These are phyloP conservation scores for Helicoverpa armigera DNA, from an alignment of 1,140 invertebrate genomes.

Conservation along the genomic window DNA sequence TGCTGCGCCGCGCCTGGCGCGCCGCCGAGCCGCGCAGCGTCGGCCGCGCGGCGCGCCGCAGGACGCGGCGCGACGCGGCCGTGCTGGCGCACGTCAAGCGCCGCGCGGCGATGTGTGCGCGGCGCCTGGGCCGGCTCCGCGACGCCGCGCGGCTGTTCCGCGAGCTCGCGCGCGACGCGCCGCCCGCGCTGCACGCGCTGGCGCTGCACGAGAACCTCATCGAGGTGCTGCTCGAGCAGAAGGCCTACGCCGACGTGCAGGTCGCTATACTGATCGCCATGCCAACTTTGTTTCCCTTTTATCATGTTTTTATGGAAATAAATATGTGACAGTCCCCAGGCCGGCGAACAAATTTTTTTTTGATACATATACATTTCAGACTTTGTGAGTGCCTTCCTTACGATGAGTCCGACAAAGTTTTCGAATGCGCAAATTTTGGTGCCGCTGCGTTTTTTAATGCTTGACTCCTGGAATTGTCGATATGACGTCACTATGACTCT, in stretches of 20 bases:
- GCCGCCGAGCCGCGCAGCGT: slow-evolving; percentile 63
- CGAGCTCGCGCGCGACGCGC: slow-evolving; percentile 98
- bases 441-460: no score
- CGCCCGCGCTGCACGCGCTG: slow-evolving; percentile 97
- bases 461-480: no score
- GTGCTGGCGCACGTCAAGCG: slow-evolving; percentile 98
- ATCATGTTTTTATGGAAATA: no score
- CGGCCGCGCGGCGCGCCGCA: slow-evolving; percentile 66
- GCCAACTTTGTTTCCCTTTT: no score
- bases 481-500: no score
- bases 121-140: slow-evolving; percentile 96
- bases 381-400: no score
- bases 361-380: no score
- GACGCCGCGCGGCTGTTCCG: slow-evolving; percentile 99
- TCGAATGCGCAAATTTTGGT: no score
- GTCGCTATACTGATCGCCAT: not conserved
- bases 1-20: slow-evolving; percentile 65
- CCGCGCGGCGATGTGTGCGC: slow-evolving; percentile 98
- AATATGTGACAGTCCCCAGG: no score
- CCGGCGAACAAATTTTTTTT: no score
- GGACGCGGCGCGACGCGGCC: slow-evolving; percentile 94
- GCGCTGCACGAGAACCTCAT: slow-evolving; percentile 99
- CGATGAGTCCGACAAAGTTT: no score
- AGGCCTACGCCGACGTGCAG: slow-evolving; percentile 97
- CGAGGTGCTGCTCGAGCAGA: slow-evolving; percentile 97